Conservation (phyloP, 2,888 invertebrate species). For the Melieria picta region DNA sequence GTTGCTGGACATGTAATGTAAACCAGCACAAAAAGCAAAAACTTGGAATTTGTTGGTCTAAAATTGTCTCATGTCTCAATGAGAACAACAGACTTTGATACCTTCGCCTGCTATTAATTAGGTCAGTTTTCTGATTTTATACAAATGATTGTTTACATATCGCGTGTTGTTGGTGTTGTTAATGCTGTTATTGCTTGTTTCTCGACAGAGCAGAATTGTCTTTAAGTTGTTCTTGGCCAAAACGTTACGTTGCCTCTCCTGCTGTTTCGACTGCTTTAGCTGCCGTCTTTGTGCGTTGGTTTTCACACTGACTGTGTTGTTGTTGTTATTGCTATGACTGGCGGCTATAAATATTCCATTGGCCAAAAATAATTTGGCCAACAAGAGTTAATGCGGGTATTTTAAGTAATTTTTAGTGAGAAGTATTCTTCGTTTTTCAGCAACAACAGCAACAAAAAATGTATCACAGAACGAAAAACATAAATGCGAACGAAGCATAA, state of each 20-base stretch:
- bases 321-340: conserved; percentile 4
- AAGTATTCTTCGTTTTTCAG: not conserved
- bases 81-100: not conserved
- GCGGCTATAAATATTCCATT: conserved; percentile 11
- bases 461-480: not conserved
- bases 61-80: too few species aligned
- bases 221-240: too few species aligned
- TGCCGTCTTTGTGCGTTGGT: too few species aligned
- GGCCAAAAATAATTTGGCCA: conserved; percentile 19
- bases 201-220: too few species aligned
- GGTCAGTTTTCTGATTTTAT: conserved; percentile 10
- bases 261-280: too few species aligned
- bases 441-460: not conserved
- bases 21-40: too few species aligned
- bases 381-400: conserved; percentile 11
- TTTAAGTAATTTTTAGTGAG: conserved; percentile 5
- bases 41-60: too few species aligned
- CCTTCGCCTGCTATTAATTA: conserved; percentile 15
- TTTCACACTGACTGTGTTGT: not conserved
- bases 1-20: too few species aligned
- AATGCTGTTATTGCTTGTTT: conserved; percentile 1
- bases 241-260: too few species aligned
- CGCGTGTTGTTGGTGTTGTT: not conserved
- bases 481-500: not conserved
- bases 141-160: too few species aligned